Base-by-base conservation (phyloP, 2,888 invertebrate species). In the Oscheius sp. region DNA sequence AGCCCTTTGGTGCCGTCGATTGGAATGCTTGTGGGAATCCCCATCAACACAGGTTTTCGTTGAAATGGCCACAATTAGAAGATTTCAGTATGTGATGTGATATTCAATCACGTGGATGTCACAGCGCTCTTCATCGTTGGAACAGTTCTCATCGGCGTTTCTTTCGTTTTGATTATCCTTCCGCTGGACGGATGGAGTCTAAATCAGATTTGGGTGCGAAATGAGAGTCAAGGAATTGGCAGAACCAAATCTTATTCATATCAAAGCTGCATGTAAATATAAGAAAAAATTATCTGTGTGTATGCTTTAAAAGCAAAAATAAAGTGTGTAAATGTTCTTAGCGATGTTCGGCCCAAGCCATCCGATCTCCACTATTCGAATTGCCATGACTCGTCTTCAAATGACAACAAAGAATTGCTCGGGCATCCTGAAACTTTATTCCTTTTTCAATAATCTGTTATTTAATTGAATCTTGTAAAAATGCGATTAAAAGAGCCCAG, bases 1-100 rank as follows among this genome's bases (percentile, higher is more conserved):
- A 95, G 95, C 89, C 95, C 95, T 87, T 91, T 95, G 86, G 95
- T 96, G 89, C 93, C 96, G 73, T 95, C 95, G 20, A 90, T 96
- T 82, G 95, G 95, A 80, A 91, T 96, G 82, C 93, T 96, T 81
- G 93, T 94, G 65, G 93, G 95, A 71, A 94, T 96, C 79, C 95
- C 95, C 63, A 92, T 95, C 69, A 95, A 95, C 72, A 95, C 94
- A 88, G 94, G 95, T 95, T 90, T 89, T 88, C 87, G 5, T 4
- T 31, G 23, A 42, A 23, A 12, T 4, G 6, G 17, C 20, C 29
- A 17, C 4, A 55, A 33, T 33, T n/a, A n/a, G 12, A 29, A 23
- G 20, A 50, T 20, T 76, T n/a, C 72, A 77, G 79, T 70, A 0
- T 71, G 79, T 65, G 80, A 80, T 66, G 76, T 80, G n/a, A 23